Base-by-base conservation (phyloP, 2,888 invertebrate species). In the Nipponacmea schrenckii region DNA sequence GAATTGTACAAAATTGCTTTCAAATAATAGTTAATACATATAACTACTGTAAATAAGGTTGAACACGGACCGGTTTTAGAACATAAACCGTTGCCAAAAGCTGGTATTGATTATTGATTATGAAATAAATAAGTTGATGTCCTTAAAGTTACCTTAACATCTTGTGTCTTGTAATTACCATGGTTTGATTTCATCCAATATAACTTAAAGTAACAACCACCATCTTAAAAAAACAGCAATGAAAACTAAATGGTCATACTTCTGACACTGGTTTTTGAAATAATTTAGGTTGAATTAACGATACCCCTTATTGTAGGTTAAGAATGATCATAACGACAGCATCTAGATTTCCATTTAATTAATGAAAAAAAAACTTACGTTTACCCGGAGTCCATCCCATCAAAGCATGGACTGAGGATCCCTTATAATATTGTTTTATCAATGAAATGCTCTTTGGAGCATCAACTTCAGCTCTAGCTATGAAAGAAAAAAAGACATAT, bases 181-280 rank as follows among this genome's bases (percentile, higher is more conserved):
- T 24, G 20, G 10, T 44, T 62, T 24, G 50, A 39, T n/a, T 56
- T 62, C 72, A 72, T 69, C 72, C 72, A 72, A 62, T 72, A 72
- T 4, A 72, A 63, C 31, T 72, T 72, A 39, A 72, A 72, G 48
- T 68, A 69, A 64, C 72, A 72, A 12, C 69, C 72, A 27, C 46
- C 66, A 64, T 69, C 72, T 72, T 66, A 27, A 62, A 39, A 71
- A 14, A 27, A 64, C 62, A 31, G 4, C 20, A 56, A 20, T 56
- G 15, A 15, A 48, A 48, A n/a, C n/a, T n/a, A 48, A 48, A 48
- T 15, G n/a, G n/a, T 15, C 2, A 10, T 4, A 48, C 15, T 12
- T 48, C 14, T 3, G 17, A 7, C 48, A 48, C 48, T 15, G 48
- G 48, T 2, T 5, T 1, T 17, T 17, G n/a, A 15, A 3, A 17